Conservation (phyloP, 2,797 vertebrate genomes). For the Salmo trutta region DNA sequence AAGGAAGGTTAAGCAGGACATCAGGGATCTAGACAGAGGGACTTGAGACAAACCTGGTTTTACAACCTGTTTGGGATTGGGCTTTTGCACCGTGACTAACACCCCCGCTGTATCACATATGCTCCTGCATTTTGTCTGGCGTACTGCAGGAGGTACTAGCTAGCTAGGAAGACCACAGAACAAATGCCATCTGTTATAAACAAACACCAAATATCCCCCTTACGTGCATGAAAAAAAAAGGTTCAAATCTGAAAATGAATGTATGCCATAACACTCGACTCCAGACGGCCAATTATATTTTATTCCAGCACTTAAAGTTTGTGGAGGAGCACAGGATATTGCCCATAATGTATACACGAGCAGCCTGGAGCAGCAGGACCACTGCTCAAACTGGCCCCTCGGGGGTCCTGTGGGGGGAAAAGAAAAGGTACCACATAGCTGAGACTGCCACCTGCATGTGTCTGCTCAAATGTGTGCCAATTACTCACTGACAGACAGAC, state of each 20-base stretch:
- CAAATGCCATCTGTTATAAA: slow-evolving; percentile 83
- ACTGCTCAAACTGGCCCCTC: slow-evolving; percentile 73
- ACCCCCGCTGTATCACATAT: slow-evolving; percentile 80
- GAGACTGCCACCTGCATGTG: slow-evolving; percentile 74
- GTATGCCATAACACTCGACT: slow-evolving; percentile 62
- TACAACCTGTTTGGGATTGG: slow-evolving; percentile 84
- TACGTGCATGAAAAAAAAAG: slow-evolving; percentile 50
- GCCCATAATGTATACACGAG: slow-evolving; percentile 78
- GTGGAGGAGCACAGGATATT: slow-evolving; percentile 75
- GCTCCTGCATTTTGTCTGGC: slow-evolving; percentile 79
- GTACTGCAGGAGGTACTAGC: slow-evolving; percentile 68
- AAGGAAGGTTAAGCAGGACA: slow-evolving; percentile 63
- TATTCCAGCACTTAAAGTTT: slow-evolving; percentile 81
- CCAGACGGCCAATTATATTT: slow-evolving; percentile 84
- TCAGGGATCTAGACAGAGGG: slow-evolving; percentile 65
- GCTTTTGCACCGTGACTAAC: slow-evolving; percentile 79
- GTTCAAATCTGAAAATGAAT: slow-evolving; percentile 67
- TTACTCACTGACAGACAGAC: slow-evolving; percentile 75
- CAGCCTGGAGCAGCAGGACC: slow-evolving; percentile 68
- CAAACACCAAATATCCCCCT: slow-evolving; percentile 62
- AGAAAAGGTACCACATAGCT: slow-evolving; percentile 60
- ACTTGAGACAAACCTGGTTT: slow-evolving; percentile 76
- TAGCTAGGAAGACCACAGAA: slow-evolving; percentile 66
- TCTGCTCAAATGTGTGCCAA: slow-evolving; percentile 75
- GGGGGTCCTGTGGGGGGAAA: slow-evolving; percentile 63